A percentile compares a stretch with the other conserved stretches of the same genome.
These are phyloP conservation scores for Chaetogeoica ovagalla DNA, from an alignment of 2,888 invertebrate genomes.

Conservation along the genomic window DNA sequence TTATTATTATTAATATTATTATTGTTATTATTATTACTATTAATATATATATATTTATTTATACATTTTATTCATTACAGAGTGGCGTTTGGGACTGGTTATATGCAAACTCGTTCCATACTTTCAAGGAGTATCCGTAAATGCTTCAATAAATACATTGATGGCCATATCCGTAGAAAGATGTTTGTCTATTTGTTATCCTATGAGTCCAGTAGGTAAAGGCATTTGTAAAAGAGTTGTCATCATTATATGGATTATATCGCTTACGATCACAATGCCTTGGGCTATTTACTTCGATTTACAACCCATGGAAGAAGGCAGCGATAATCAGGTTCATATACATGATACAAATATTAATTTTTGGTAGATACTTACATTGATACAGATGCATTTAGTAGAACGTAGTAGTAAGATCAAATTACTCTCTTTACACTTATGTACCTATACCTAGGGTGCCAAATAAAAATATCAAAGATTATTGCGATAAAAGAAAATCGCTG, in stretches of 20 bases:
- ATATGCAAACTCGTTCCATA: constrained; percentile 65
- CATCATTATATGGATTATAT: constrained; percentile 62
- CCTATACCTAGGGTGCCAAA: too few species aligned
- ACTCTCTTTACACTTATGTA: too few species aligned
- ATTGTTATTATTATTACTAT: too few species aligned
- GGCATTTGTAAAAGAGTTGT: constrained; percentile 60
- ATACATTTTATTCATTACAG: constrained; percentile 58
- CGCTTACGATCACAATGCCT: constrained; percentile 61
- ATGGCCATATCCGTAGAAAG: constrained; percentile 64
- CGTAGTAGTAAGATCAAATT: too few species aligned
- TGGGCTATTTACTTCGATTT: constrained; percentile 63
- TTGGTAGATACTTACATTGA: too few species aligned
- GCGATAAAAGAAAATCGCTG: too few species aligned
- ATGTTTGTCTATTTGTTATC: constrained; percentile 62
- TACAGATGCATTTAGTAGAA: too few species aligned
- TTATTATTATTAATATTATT: too few species aligned
- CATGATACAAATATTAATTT: too few species aligned
- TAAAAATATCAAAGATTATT: too few species aligned
- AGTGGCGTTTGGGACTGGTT: constrained; percentile 64
- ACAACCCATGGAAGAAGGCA: constrained; percentile 59
- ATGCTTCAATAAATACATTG: constrained; percentile 65
- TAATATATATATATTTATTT: too few species aligned
- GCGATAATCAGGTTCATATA: constrained; percentile 58
- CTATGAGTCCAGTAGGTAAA: constrained; percentile 61
- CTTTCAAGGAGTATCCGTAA: constrained; percentile 65